phyloP scores from a whole-genome alignment of 2,888 invertebrate species.

The Notodonta dromedarius region DNA sequence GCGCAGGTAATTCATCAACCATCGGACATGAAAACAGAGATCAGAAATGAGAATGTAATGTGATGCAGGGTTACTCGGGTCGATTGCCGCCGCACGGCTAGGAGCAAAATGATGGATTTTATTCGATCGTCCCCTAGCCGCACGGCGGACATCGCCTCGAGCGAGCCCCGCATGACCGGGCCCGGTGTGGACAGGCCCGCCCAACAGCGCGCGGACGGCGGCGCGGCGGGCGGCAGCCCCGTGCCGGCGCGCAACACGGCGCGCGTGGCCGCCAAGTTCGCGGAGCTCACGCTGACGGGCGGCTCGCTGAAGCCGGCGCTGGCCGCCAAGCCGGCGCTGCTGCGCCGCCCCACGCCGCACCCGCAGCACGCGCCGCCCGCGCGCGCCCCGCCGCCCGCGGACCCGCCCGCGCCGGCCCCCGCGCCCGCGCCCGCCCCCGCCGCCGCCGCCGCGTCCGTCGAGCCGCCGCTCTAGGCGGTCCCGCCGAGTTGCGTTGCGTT shows the following conservation, averaged over 20 bases:
- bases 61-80: too few species aligned
- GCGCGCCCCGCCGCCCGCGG: constrained; percentile 21
- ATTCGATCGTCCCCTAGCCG: constrained; percentile 11
- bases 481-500: too few species aligned
- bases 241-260: constrained; percentile 85
- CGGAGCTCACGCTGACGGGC: constrained; percentile 86
- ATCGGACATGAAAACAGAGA: too few species aligned
- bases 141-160: too few species aligned
- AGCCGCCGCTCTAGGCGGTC: neutral
- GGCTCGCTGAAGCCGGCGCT: constrained; percentile 89
- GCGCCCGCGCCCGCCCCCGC: constrained; percentile 8
- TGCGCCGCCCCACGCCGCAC: constrained; percentile 79
- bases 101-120: too few species aligned
- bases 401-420: constrained; percentile 13
- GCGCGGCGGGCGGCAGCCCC: constrained; percentile 60
- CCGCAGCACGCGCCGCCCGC: constrained; percentile 41
- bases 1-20: constrained; percentile 10
- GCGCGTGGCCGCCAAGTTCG: constrained; percentile 86
- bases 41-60: too few species aligned
- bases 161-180: constrained; percentile 9
- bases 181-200: constrained; percentile 14
- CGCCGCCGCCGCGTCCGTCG: neutral
- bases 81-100: too few species aligned
- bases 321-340: constrained; percentile 92
- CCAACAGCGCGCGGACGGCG: constrained; percentile 24